Conservation (phyloP, 2,888 invertebrate genomes). For the Trilocha varians region DNA sequence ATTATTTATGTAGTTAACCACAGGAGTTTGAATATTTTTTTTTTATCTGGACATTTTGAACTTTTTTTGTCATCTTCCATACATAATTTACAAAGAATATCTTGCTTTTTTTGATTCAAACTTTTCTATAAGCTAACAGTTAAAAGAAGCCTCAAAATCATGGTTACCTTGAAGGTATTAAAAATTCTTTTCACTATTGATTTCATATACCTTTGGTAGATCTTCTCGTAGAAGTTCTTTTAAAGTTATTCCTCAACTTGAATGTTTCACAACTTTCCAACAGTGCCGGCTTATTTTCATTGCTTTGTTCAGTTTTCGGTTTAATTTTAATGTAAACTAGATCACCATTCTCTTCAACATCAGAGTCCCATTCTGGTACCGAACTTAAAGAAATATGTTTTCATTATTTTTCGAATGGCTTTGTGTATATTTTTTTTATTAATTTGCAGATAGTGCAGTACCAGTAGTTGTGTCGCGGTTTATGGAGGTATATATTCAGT, state of each 20-base stretch:
- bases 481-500: too few species aligned
- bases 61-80: too few species aligned
- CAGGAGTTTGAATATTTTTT: too few species aligned
- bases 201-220: conserved; percentile 48
- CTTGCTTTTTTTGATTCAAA: background rate
- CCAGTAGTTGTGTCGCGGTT: too few species aligned
- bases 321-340: conserved; percentile 77
- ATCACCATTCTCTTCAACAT: conserved; percentile 77
- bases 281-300: conserved; percentile 35
- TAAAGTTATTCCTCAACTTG: conserved; percentile 58
- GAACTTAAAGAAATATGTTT: conserved; percentile 51
- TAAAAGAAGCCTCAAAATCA: too few species aligned
- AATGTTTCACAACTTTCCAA: conserved; percentile 58
- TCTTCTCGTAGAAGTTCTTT: conserved; percentile 53
- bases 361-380: conserved; percentile 80
- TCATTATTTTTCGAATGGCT: background rate
- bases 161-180: background rate
- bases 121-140: too few species aligned
- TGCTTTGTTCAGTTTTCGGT: conserved; percentile 18
- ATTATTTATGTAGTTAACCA: too few species aligned
- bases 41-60: too few species aligned
- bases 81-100: too few species aligned
- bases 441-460: too few species aligned
- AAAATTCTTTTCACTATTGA: background rate
- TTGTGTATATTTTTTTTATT: too few species aligned